These are phyloP conservation scores for Falcaria lacertinaria DNA, from an alignment of 2,888 invertebrate species.

Conservation along the genomic window DNA sequence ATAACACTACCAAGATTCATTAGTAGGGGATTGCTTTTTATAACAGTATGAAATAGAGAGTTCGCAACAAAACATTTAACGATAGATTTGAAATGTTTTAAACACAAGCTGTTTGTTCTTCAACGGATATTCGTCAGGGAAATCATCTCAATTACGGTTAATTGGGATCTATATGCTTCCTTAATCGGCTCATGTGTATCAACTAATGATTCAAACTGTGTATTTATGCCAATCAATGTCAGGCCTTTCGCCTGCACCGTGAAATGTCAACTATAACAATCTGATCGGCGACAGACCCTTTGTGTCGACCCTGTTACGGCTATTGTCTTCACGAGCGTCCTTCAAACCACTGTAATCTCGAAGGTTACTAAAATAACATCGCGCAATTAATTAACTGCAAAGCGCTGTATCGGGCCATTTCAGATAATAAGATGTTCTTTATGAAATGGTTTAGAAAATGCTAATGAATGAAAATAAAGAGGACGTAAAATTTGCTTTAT, in stretches of 20 bases:
- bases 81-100: too few relatives aligned
- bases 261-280: neutral
- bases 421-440: too few relatives aligned
- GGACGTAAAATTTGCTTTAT: too few relatives aligned
- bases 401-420: neutral
- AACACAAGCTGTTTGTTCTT: too few relatives aligned
- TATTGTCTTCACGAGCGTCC: neutral
- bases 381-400: neutral
- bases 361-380: neutral
- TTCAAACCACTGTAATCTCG: neutral
- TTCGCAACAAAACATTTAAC: too few relatives aligned
- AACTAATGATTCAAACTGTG: neutral
- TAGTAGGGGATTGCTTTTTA: conserved; percentile 17
- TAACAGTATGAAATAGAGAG: neutral
- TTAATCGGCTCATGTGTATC: too few relatives aligned
- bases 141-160: too few relatives aligned
- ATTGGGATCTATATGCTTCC: too few relatives aligned
- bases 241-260: neutral
- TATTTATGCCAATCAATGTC: neutral
- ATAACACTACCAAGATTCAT: conserved; percentile 35
- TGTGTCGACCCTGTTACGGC: neutral
- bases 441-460: too few relatives aligned
- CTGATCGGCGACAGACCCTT: neutral
- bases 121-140: too few relatives aligned
- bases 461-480: too few relatives aligned